phyloP scores from a whole-genome alignment of 2,113 vertebrate species.

The Crotophaga sulcirostris region DNA sequence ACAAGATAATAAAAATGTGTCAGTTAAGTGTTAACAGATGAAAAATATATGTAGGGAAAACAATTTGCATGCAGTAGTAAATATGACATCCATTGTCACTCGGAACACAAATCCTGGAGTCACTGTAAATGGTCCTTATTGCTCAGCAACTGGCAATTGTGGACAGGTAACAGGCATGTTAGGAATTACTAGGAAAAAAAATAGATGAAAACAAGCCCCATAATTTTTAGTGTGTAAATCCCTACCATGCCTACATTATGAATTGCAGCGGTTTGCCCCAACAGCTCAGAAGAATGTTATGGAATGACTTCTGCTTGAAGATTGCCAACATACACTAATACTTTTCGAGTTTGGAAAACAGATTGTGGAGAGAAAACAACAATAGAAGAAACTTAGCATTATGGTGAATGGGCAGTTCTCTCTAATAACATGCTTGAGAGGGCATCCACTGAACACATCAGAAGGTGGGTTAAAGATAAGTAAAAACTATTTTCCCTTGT shows the following conservation, averaged over 20 bases:
- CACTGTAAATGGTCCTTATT: background rate
- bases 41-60: background rate
- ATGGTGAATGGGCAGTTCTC: background rate
- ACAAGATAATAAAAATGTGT: background rate
- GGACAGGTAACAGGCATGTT: background rate
- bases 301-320: background rate
- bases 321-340: background rate
- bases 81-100: background rate
- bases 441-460: background rate
- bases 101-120: background rate
- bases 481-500: background rate
- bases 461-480: background rate
- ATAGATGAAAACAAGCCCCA: background rate
- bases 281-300: background rate
- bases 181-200: background rate
- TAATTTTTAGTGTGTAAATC: background rate
- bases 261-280: background rate
- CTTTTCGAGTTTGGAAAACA: background rate
- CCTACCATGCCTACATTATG: background rate
- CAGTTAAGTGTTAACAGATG: background rate
- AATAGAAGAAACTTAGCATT: background rate
- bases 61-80: background rate
- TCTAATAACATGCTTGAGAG: background rate
- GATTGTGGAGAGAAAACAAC: background rate
- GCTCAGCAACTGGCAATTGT: background rate